These are phyloP conservation scores for Gorsachius magnificus DNA, from an alignment of 2,797 vertebrate genomes.

Conservation along the genomic window DNA sequence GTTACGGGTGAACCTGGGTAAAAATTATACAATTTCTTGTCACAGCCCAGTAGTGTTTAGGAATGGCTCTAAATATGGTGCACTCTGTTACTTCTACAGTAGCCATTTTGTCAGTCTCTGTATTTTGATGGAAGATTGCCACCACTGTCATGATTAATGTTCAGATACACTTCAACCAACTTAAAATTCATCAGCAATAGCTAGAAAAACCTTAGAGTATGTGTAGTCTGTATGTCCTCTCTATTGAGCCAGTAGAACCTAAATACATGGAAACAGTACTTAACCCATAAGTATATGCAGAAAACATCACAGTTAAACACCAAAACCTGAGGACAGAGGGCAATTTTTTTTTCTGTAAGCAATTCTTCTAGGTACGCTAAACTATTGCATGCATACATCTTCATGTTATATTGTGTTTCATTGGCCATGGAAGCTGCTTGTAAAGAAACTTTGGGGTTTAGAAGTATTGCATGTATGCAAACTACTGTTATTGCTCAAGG, in stretches of 20 bases:
- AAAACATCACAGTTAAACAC: background rate
- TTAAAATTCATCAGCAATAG: background rate
- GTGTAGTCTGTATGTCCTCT: background rate
- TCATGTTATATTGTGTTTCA: background rate
- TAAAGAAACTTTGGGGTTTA: background rate
- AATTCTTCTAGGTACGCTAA: background rate
- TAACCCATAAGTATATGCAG: background rate
- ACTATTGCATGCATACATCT: background rate
- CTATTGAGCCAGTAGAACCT: background rate
- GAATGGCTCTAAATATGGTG: background rate
- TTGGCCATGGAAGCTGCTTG: fast-evolving
- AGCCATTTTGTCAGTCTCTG: background rate
- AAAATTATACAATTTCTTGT: background rate
- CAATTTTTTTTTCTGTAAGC: background rate
- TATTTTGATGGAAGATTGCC: background rate
- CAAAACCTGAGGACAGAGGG: background rate
- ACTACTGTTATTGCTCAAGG: background rate
- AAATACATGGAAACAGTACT: background rate
- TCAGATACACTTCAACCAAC: background rate
- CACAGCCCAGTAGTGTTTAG: background rate
- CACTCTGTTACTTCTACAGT: background rate
- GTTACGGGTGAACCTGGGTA: background rate
- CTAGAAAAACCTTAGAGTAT: background rate
- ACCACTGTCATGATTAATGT: background rate
- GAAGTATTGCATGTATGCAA: background rate